These are phyloP conservation scores for Pogonomyrmex californicus DNA, from an alignment of 1,140 invertebrate genomes.

Conservation along the genomic window DNA sequence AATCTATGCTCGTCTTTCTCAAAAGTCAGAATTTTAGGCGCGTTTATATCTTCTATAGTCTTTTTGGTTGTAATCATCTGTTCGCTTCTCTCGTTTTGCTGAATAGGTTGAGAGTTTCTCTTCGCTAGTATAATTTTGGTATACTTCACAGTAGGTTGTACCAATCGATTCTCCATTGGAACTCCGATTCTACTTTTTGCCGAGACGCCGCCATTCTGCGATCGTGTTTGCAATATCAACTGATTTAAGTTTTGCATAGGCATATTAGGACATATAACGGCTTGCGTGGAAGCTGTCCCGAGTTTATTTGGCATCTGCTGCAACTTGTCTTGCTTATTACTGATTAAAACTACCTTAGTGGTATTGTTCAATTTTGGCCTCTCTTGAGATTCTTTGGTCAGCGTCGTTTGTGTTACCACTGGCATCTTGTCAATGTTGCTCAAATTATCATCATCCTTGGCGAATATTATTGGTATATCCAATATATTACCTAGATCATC, in stretches of 20 bases:
- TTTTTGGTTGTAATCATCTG: conserved; percentile 81
- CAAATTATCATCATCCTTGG: conserved; percentile 88
- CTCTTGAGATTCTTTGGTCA: conserved; percentile 66
- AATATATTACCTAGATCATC: conserved; percentile 89
- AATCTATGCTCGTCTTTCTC: conserved; percentile 74
- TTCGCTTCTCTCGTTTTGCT: conserved; percentile 75
- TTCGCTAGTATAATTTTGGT: conserved; percentile 88
- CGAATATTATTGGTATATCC: conserved; percentile 90
- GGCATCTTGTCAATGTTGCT: conserved; percentile 80
- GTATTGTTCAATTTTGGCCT: conserved; percentile 71
- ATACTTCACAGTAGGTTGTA: conserved; percentile 84
- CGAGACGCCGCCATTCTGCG: conserved; percentile 72
- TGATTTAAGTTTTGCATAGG: conserved; percentile 69
- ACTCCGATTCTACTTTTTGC: conserved; percentile 68
- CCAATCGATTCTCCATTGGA: conserved; percentile 67
- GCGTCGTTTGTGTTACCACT: conserved; percentile 68
- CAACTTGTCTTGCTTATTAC: conserved; percentile 82
- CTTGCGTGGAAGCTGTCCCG: conserved; percentile 77
- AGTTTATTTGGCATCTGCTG: conserved; percentile 70
- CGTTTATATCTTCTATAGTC: conserved; percentile 66
- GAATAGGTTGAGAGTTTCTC: conserved; percentile 73
- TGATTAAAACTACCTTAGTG: conserved; percentile 82
- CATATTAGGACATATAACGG: conserved; percentile 75
- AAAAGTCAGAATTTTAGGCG: conserved; percentile 72
- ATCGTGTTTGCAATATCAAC: conserved; percentile 73